A percentile compares a stretch with the other conserved stretches of the same genome.
Evolutionary conservation across 2,797 vertebrate genomes (phyloP).

Genomic region (Lycodopsis pacificus): DNA sequence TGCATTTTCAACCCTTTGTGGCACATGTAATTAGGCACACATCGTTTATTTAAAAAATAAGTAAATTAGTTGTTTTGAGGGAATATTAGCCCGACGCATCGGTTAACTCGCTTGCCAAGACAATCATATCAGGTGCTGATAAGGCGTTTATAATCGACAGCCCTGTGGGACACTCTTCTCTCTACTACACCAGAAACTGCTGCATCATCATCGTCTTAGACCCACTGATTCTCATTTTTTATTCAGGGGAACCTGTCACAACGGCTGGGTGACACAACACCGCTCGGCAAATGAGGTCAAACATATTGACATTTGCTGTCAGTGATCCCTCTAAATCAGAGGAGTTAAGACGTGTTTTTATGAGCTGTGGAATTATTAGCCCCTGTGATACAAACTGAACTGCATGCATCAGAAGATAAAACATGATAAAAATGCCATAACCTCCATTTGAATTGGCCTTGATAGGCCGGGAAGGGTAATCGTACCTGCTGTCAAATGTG

Average conservation of each 20-base stretch:
- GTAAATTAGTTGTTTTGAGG: constrained; percentile 22
- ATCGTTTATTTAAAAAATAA: background rate
- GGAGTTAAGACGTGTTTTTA: constrained; percentile 27
- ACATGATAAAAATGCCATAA: constrained; percentile 2
- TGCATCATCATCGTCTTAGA: constrained; percentile 26
- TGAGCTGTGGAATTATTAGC: constrained; percentile 20
- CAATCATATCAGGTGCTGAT: constrained; percentile 36
- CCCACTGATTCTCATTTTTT: constrained; percentile 49
- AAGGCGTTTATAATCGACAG: constrained; percentile 29
- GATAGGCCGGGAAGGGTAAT: constrained; percentile 9
- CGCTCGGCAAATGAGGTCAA: constrained; percentile 41
- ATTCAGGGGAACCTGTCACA: constrained; percentile 46
- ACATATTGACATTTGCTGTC: constrained; percentile 48
- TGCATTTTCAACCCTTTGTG: background rate
- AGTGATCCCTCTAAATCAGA: constrained; percentile 26
- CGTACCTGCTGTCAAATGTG: constrained; percentile 20
- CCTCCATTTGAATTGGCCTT: constrained; percentile 14
- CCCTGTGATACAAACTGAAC: constrained; percentile 1
- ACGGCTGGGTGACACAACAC: constrained; percentile 20
- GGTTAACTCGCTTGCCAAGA: constrained; percentile 19
- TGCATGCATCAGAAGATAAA: constrained; percentile 1
- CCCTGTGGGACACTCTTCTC: constrained; percentile 33
- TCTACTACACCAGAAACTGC: constrained; percentile 3
- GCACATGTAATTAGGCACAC: background rate
- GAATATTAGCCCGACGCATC: constrained; percentile 1